phyloP scores from a whole-genome alignment of 2,888 invertebrate genomes.

The Sarcophaga carnaria region DNA sequence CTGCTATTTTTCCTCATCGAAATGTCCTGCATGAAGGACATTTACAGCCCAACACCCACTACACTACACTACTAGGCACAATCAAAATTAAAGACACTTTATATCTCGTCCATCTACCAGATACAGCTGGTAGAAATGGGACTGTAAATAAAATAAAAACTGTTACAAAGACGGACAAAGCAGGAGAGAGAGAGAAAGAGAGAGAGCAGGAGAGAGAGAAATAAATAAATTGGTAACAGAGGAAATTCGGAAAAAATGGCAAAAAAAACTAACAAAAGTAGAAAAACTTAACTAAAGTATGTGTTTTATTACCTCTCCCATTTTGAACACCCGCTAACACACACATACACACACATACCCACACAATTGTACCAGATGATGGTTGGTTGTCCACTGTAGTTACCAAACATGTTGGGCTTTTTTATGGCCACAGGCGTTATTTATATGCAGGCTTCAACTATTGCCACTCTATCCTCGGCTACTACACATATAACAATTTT shows the following conservation, averaged over 20 bases:
- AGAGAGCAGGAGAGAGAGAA: not conserved
- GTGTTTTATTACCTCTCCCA: conserved; percentile 67
- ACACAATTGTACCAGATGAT: conserved; percentile 63
- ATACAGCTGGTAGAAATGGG: conserved; percentile 24
- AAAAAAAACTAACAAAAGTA: conserved; percentile 15
- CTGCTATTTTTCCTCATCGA: too few species aligned
- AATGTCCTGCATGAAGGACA: not conserved
- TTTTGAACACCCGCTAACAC: conserved; percentile 6
- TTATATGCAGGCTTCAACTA: conserved; percentile 76
- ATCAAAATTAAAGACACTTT: conserved; percentile 67
- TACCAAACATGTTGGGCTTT: conserved; percentile 78
- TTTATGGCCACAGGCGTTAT: conserved; percentile 81
- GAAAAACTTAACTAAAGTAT: conserved; percentile 57
- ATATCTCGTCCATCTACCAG: conserved; percentile 34
- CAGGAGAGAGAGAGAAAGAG: too few species aligned
- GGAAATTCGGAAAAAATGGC: not conserved
- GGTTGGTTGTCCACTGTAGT: conserved; percentile 76
- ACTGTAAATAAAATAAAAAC: conserved; percentile 11
- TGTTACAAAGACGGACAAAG: not conserved
- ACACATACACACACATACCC: conserved; percentile 3
- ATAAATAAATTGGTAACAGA: not conserved
- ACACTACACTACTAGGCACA: conserved; percentile 44
- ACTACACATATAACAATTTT: not conserved
- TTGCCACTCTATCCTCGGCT: conserved; percentile 24
- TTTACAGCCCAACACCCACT: not conserved